These are phyloP conservation scores for Bubo blakistoni DNA, from an alignment of 2,113 vertebrate genomes.

Conservation along the genomic window DNA sequence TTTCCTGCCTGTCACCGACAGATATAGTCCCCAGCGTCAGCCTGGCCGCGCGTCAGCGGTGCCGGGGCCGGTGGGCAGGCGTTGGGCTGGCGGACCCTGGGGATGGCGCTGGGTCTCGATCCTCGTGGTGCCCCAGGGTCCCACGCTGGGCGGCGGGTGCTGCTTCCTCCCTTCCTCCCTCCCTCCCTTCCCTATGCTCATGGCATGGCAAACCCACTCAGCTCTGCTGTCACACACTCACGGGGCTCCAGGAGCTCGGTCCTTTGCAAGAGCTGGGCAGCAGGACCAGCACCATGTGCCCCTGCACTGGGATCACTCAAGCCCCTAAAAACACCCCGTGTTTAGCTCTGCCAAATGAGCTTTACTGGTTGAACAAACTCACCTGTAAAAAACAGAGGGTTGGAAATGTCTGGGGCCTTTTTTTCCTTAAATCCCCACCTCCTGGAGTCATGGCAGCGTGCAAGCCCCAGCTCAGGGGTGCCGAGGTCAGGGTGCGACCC, in stretches of 20 bases:
- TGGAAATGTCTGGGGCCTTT: background rate
- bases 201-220: background rate
- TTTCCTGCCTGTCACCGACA: slow-evolving; percentile 45
- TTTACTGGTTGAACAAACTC: background rate
- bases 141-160: fast-evolving
- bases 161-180: background rate
- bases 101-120: fast-evolving
- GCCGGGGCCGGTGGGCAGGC: background rate
- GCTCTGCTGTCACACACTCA: fast-evolving
- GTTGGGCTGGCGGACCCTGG: background rate
- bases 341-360: background rate
- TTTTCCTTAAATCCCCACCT: background rate
- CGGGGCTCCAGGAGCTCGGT: background rate
- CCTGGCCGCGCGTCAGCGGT: background rate
- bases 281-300: background rate
- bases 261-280: fast-evolving
- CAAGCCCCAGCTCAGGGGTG: fast-evolving
- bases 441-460: fast-evolving
- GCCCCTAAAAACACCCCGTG: fast-evolving
- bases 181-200: no score
- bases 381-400: background rate
- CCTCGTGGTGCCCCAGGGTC: fast-evolving
- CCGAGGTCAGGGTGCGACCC: background rate
- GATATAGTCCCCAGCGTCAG: slow-evolving; percentile 42
- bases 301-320: fast-evolving